Percentiles rank a stretch among this genome's conserved stretches.
Conservation (phyloP, 1,140 invertebrate species). For the Drosophila melanogaster region DNA sequence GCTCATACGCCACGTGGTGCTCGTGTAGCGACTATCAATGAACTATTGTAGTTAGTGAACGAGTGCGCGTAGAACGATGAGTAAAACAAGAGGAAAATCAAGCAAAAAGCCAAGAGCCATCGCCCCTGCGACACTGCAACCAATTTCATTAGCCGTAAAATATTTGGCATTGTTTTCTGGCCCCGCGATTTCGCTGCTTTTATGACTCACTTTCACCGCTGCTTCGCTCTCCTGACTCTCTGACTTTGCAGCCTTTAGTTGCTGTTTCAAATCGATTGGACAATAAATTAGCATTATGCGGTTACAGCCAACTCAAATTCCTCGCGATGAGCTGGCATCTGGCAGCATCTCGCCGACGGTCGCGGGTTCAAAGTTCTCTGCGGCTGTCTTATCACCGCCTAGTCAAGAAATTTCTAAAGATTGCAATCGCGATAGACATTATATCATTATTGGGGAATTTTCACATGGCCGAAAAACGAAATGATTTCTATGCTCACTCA, state of each 20-base stretch:
- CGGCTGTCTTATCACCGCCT: constrained; percentile 5
- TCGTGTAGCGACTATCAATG: constrained; percentile 28
- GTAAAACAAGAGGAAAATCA: background rate
- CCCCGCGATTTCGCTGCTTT: constrained; percentile 8
- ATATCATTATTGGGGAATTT: constrained; percentile 14
- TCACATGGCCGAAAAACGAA: too few species aligned
- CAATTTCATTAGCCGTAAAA: constrained; percentile 58
- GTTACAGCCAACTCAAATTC: constrained; percentile 35
- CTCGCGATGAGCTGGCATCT: constrained; percentile 50
- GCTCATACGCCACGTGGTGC: constrained; percentile 37
- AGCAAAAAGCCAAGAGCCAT: background rate
- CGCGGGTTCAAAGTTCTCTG: constrained; percentile 31
- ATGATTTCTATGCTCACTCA: background rate
- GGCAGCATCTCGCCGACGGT: background rate
- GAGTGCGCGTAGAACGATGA: constrained; percentile 7
- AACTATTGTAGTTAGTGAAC: constrained; percentile 2
- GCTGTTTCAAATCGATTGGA: constrained; percentile 75
- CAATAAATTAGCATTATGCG: constrained; percentile 76
- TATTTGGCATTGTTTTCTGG: constrained; percentile 23
- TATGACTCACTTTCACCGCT: constrained; percentile 51
- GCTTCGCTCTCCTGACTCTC: background rate
- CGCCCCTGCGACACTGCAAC: constrained; percentile 25
- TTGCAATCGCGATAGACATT: constrained; percentile 2
- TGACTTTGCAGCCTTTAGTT: constrained; percentile 46
- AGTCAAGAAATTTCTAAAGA: background rate